These are phyloP conservation scores for Mesocentrotus franciscanus DNA, from an alignment of 53 echinoderm and acorn worm genomes.

Conservation along the genomic window DNA sequence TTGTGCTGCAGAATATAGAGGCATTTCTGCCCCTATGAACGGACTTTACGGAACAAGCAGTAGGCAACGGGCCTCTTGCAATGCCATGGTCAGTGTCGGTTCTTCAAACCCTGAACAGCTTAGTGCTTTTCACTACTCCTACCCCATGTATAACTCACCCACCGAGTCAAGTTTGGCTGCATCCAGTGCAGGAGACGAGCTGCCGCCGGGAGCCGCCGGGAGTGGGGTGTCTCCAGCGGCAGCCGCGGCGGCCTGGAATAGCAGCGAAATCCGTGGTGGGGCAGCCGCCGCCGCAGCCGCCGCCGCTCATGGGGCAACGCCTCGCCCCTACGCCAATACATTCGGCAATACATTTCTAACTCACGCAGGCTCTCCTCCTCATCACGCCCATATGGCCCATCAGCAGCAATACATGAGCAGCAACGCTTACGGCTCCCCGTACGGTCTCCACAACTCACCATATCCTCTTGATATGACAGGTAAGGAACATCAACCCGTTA, in stretches of 20 bases:
- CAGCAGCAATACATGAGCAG: slow-evolving; percentile 87
- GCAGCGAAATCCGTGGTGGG: slow-evolving; percentile 68
- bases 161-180: slow-evolving; percentile 73
- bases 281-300: slow-evolving; percentile 53
- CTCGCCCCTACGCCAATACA: slow-evolving; percentile 72
- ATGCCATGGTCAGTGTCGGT: slow-evolving; percentile 65
- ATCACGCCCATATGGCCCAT: slow-evolving; percentile 68
- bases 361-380: slow-evolving; percentile 75
- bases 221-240: slow-evolving; percentile 73
- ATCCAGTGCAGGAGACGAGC: slow-evolving; percentile 66
- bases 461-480: slow-evolving; percentile 98
- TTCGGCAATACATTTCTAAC: slow-evolving; percentile 82
- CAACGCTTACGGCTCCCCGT: slow-evolving; percentile 84
- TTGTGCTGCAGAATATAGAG: slow-evolving; percentile 91
- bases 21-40: slow-evolving; percentile 79
- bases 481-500: slow-evolving; percentile 64
- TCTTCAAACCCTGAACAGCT: slow-evolving; percentile 53
- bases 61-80: slow-evolving; percentile 57
- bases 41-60: slow-evolving; percentile 78
- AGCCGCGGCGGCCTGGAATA: slow-evolving; percentile 72
- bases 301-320: slow-evolving; percentile 77
- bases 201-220: slow-evolving; percentile 51
- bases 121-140: slow-evolving; percentile 66
- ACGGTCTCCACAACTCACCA: slow-evolving; percentile 88
- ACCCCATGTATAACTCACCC: slow-evolving; percentile 73